Percentiles rank a stretch among this genome's conserved stretches.
phyloP scores from a whole-genome alignment of 2,113 vertebrate genomes.

The Rhipidura dahli region DNA sequence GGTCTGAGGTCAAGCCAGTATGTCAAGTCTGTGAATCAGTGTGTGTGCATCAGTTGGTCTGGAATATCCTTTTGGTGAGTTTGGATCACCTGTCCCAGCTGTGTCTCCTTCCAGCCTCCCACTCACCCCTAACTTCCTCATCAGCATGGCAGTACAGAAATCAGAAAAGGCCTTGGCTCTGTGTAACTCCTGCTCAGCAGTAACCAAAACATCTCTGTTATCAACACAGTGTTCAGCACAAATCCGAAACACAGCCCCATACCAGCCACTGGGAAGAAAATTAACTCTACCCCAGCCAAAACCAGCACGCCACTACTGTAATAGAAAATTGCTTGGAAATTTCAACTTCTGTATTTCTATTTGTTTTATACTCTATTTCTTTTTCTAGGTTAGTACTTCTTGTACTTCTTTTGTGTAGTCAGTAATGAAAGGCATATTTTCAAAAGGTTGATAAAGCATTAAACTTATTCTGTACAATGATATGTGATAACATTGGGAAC shows the following conservation, averaged over 20 bases:
- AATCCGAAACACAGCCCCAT: not conserved
- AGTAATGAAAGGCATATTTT: not conserved
- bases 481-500: not conserved
- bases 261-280: not conserved
- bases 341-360: not conserved
- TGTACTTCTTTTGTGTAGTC: not conserved
- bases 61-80: not conserved
- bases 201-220: not conserved
- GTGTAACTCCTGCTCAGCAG: not conserved
- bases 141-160: rapidly evolving
- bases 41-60: not conserved
- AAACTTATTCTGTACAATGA: not conserved
- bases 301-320: not conserved
- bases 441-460: not conserved
- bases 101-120: not conserved
- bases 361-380: not conserved
- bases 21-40: not conserved
- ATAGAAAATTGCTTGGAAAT: not conserved
- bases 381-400: not conserved
- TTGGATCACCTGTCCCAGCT: not conserved
- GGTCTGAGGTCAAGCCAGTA: not conserved
- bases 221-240: not conserved
- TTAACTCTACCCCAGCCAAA: not conserved
- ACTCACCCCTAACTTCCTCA: not conserved
- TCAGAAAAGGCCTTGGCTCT: not conserved